Evolutionary conservation across 2,797 vertebrate genomes (phyloP), one percentile per base, ranked within the genome.

Genomic region (Poecile montanus): DNA sequence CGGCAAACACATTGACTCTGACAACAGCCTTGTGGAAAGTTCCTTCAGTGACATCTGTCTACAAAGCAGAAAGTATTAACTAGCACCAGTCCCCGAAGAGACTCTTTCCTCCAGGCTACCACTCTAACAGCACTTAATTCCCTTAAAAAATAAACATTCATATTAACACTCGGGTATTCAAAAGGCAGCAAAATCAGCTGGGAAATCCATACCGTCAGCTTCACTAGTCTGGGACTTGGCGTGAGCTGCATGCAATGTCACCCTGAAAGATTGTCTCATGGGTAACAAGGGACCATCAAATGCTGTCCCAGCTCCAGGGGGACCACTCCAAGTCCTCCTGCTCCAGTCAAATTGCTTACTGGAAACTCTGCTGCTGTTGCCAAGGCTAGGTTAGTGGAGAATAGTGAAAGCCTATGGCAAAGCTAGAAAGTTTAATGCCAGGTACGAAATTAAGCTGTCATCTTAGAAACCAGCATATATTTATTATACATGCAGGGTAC

Each of bases 391-490:
- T 93, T 95, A 90, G 86, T 63, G 48, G 56, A 90, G 71, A 77
- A 88, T 1, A 91, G 17, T 65, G 48, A 90, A 93, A 88, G 53
- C 32, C 71, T 76, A 84, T 53, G 45, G 90, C 77, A 71, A 89
- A 91, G 70, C 56, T 86, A 75, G 75, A 74, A 77, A 74, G 56
- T 91, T 85, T 80, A 91, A 77, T 75, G 77, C 94, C 92, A 95
- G 74, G 74, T 88, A 89, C 50, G 89, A 95, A 94, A 94, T 91
- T 92, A 91, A 87, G 62, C 61, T 95, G 76, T 91, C 93, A 91
- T 62, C 72, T 91, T 38, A 78, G 53, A 73, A 93, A 87, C 42
- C 48, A 83, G 60, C 36, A 47, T 56, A 10, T 89, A 89, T 92
- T 85, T 86, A 88, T 83, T 90, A 50, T 47, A 85, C 0, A 2